A percentile compares a stretch with the other conserved stretches of the same genome.
Evolutionary conservation across 1,140 invertebrate species (phyloP).

Genomic region (Drosophila simulans): DNA sequence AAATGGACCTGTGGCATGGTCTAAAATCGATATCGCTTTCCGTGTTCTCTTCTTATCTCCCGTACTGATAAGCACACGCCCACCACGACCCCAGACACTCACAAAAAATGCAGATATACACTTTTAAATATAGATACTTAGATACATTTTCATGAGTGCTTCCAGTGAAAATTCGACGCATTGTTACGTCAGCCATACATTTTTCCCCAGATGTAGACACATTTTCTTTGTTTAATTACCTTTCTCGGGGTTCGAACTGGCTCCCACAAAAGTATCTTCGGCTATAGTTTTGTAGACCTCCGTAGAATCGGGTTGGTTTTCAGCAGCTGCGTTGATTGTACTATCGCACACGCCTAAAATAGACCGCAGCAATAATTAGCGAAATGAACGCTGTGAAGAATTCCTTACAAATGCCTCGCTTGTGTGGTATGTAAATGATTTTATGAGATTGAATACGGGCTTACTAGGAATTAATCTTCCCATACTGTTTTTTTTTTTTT

Average conservation of each 20-base stretch:
- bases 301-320: background rate
- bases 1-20: conserved; percentile 18
- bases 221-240: conserved; percentile 39
- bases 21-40: conserved; percentile 24
- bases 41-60: conserved; percentile 15
- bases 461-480: background rate
- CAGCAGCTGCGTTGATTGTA: conserved; percentile 26
- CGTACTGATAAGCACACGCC: conserved; percentile 20
- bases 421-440: background rate
- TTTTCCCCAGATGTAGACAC: conserved; percentile 5
- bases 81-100: background rate
- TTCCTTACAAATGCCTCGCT: background rate
- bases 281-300: conserved; percentile 62
- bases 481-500: background rate
- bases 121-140: conserved; percentile 16
- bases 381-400: conserved; percentile 8
- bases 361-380: background rate
- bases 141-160: conserved; percentile 1
- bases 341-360: conserved; percentile 19
- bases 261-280: conserved; percentile 51
- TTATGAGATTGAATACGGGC: background rate
- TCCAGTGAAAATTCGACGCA: conserved; percentile 24
- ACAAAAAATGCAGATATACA: background rate
- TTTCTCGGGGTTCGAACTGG: conserved; percentile 34
- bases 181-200: conserved; percentile 60